These are phyloP conservation scores for Listronotus bonariensis DNA, from an alignment of 1,140 invertebrate genomes.

Conservation along the genomic window DNA sequence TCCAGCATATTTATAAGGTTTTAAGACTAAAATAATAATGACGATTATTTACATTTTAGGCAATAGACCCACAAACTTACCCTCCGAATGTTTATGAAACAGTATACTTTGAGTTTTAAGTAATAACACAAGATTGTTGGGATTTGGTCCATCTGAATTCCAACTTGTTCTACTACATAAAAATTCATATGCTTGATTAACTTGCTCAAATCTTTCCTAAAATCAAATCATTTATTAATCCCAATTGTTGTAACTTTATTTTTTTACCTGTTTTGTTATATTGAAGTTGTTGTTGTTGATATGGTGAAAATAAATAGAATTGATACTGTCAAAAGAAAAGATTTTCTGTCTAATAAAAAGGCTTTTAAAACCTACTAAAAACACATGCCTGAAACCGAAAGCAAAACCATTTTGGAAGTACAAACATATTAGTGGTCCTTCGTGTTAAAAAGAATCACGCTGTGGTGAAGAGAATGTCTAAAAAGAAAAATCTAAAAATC, in stretches of 20 bases:
- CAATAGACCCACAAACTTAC: slow-evolving; percentile 58
- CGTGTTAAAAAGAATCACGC: too few relatives aligned
- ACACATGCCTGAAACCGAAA: too few relatives aligned
- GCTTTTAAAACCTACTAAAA: too few relatives aligned
- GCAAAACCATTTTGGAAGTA: too few relatives aligned
- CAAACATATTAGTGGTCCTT: too few relatives aligned
- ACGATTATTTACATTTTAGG: too few relatives aligned
- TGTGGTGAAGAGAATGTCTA: too few relatives aligned
- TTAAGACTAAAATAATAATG: slow-evolving; percentile 68
- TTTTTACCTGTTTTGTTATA: too few relatives aligned
- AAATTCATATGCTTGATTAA: slow-evolving; percentile 97
- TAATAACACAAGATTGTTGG: slow-evolving; percentile 95
- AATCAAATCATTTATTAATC: slow-evolving; percentile 26
- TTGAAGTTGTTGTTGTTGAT: slow-evolving; percentile 1
- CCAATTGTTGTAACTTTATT: neutral
- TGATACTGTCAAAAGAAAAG: too few relatives aligned
- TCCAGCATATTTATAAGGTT: slow-evolving; percentile 98
- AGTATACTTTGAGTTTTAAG: slow-evolving; percentile 95
- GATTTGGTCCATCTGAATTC: slow-evolving; percentile 88
- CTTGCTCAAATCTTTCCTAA: slow-evolving; percentile 89
- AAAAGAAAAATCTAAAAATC: too few relatives aligned
- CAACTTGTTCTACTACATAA: slow-evolving; percentile 91
- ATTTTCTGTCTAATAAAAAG: too few relatives aligned
- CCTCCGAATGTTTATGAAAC: slow-evolving; percentile 87
- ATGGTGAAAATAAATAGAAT: slow-evolving; percentile 20